A percentile compares a stretch with the other conserved stretches of the same genome.
These are phyloP conservation scores for Buceros bicornis DNA, from an alignment of 2,797 vertebrate species.

Conservation along the genomic window DNA sequence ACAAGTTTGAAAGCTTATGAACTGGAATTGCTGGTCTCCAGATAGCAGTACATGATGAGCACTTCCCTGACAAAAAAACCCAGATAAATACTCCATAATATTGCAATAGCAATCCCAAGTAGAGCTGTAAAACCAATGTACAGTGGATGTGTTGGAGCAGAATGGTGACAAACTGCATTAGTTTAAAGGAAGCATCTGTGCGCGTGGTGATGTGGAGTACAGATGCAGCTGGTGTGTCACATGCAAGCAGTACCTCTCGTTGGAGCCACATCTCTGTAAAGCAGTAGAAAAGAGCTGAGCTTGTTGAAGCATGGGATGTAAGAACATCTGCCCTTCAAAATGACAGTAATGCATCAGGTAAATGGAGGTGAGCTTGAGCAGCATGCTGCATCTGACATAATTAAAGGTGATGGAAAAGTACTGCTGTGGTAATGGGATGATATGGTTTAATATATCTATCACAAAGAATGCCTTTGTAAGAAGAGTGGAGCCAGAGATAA, in stretches of 20 bases:
- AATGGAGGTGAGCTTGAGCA: slow-evolving; percentile 55
- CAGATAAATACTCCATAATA: slow-evolving; percentile 25
- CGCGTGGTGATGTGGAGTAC: accelerated
- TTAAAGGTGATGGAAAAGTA: slow-evolving; percentile 54
- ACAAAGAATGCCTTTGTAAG: not conserved
- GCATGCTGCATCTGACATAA: slow-evolving; percentile 49
- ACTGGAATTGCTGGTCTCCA: slow-evolving; percentile 27
- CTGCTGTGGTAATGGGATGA: not conserved
- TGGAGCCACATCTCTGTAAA: not conserved
- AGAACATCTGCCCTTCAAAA: slow-evolving; percentile 69
- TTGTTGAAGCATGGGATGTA: slow-evolving; percentile 46
- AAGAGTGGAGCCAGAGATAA: not conserved
- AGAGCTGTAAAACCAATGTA: slow-evolving; percentile 32
- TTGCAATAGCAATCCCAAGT: slow-evolving; percentile 17
- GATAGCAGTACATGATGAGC: not conserved
- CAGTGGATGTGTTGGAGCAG: slow-evolving; percentile 8
- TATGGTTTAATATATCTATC: slow-evolving; percentile 1
- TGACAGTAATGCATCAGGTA: slow-evolving; percentile 65
- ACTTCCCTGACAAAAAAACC: slow-evolving; percentile 6
- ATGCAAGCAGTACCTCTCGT: accelerated
- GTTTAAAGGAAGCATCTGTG: slow-evolving; percentile 47
- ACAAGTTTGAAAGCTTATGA: slow-evolving; percentile 42
- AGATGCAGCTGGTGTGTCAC: not conserved
- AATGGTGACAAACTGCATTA: slow-evolving; percentile 37
- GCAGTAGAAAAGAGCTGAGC: slow-evolving; percentile 2